phyloP scores from a whole-genome alignment of 2,113 vertebrate genomes.

The Nibea coibor region DNA sequence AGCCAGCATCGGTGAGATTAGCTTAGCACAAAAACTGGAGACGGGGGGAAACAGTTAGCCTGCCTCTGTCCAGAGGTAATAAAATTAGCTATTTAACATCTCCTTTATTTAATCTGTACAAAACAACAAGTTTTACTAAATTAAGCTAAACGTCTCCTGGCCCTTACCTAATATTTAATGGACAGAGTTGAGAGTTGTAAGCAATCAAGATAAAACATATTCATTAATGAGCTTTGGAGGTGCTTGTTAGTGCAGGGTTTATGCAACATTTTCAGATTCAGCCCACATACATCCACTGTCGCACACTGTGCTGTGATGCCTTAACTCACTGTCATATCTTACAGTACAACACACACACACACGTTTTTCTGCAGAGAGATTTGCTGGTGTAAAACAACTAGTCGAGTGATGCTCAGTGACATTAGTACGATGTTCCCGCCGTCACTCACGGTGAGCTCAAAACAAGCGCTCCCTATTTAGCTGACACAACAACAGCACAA shows the following conservation, averaged over 20 bases:
- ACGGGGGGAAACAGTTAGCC: too few relatives aligned
- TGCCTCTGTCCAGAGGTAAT: not conserved
- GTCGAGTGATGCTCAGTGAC: conserved; percentile 49
- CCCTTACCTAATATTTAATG: not conserved
- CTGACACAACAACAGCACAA: conserved; percentile 37
- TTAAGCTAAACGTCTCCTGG: not conserved
- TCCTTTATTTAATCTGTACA: not conserved
- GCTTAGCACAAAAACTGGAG: not conserved
- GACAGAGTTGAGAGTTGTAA: not conserved
- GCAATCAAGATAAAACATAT: not conserved
- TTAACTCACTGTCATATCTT: conserved; percentile 36
- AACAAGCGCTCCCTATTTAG: conserved; percentile 36
- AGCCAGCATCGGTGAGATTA: not conserved
- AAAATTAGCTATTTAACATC: not conserved
- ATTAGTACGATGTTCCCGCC: conserved; percentile 48
- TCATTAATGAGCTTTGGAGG: not conserved
- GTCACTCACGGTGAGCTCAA: conserved; percentile 38
- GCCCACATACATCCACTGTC: conserved; percentile 35
- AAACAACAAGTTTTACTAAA: not conserved
- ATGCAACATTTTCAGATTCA: conserved; percentile 16
- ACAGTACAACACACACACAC: conserved; percentile 3
- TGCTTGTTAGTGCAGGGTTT: conserved; percentile 1
- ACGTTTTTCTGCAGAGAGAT: conserved; percentile 3
- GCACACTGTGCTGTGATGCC: conserved; percentile 13
- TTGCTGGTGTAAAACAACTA: conserved; percentile 14